These are phyloP conservation scores for Anabas testudineus DNA, from an alignment of 2,797 vertebrate genomes.

Conservation along the genomic window DNA sequence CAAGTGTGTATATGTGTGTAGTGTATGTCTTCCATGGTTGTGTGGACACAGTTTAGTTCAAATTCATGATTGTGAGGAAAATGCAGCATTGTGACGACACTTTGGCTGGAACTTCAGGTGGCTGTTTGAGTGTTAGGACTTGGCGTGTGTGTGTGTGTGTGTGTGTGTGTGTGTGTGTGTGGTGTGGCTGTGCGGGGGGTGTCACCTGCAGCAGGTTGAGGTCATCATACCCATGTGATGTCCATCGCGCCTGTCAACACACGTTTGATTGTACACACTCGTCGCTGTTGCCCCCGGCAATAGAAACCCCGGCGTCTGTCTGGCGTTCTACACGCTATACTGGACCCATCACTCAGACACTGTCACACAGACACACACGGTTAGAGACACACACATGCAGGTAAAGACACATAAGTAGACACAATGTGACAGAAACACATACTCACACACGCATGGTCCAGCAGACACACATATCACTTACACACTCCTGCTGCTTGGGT, in stretches of 20 bases:
- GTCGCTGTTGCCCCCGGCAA: conserved; percentile 74
- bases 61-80: too few species aligned
- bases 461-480: conserved; percentile 77
- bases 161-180: conserved; percentile 8
- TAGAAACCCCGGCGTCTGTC: conserved; percentile 64
- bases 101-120: too few species aligned
- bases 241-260: conserved; percentile 81
- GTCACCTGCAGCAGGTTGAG: conserved; percentile 70
- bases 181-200: not conserved
- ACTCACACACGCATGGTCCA: conserved; percentile 67
- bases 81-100: too few species aligned
- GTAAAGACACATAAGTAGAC: conserved; percentile 61
- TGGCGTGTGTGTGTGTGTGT: not conserved
- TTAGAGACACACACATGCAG: conserved; percentile 43
- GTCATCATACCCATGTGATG: conserved; percentile 78
- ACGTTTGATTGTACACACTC: conserved; percentile 86
- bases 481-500: conserved; percentile 70
- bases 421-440: conserved; percentile 59
- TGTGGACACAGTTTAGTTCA: too few species aligned
- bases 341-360: conserved; percentile 75
- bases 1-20: too few species aligned
- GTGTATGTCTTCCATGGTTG: too few species aligned
- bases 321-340: conserved; percentile 63
- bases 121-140: too few species aligned
- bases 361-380: conserved; percentile 61